Evolutionary conservation across 2,113 vertebrate species (phyloP).

Genomic region (Scolopax mira): DNA sequence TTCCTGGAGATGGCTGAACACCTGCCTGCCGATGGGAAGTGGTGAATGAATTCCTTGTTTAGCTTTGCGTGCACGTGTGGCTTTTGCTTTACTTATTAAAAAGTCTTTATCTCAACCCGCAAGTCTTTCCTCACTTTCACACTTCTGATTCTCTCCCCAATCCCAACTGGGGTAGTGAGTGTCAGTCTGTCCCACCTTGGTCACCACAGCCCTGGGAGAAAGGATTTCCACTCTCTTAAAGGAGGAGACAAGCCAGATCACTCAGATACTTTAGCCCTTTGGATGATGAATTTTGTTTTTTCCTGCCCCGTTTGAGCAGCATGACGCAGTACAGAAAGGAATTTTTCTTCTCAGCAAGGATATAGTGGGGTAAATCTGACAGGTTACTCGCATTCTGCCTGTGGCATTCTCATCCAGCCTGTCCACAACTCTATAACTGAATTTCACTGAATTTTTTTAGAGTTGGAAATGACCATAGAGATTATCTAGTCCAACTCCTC

Average conservation of each 20-base stretch:
- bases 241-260: neutral
- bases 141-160: neutral
- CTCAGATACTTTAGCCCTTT: neutral
- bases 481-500: no score
- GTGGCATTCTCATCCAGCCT: neutral
- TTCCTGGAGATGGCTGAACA: neutral
- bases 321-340: neutral
- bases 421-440: accelerated
- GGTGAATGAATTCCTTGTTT: neutral
- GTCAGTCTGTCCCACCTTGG: neutral
- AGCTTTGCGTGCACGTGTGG: neutral
- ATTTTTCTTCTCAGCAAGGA: neutral
- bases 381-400: neutral
- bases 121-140: neutral
- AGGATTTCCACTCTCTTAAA: neutral
- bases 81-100: neutral
- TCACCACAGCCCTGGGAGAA: neutral
- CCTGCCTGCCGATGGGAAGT: neutral
- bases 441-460: no score
- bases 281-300: neutral
- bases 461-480: no score
- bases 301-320: neutral
- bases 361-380: neutral
- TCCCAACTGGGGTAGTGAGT: neutral
- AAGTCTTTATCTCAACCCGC: neutral